A percentile compares a stretch with the other conserved stretches of the same genome.
Evolutionary conservation across 2,888 invertebrate species (phyloP).

Genomic region (Ypsolopha sequella): DNA sequence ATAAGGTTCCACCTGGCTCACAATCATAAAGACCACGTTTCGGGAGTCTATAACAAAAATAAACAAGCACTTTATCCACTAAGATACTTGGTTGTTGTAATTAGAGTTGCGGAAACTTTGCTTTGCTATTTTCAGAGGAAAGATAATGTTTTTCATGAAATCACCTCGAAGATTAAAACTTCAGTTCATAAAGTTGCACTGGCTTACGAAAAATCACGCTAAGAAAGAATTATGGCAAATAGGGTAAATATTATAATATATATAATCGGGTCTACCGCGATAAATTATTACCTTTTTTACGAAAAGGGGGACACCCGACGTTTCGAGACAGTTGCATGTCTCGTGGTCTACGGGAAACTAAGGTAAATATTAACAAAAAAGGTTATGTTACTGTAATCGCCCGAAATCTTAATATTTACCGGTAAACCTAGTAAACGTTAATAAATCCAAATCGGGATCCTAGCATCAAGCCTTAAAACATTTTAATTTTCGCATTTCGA

Average conservation of each 20-base stretch:
- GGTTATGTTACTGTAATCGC: too few species aligned
- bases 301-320: too few species aligned
- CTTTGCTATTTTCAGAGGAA: not conserved
- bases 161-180: not conserved
- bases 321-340: too few species aligned
- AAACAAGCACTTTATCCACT: conserved; percentile 7
- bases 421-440: too few species aligned
- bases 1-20: conserved; percentile 76
- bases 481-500: too few species aligned
- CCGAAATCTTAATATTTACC: too few species aligned
- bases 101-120: not conserved
- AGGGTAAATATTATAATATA: not conserved
- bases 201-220: not conserved
- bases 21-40: conserved; percentile 72
- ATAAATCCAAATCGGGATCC: too few species aligned
- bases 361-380: too few species aligned
- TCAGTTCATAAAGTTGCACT: not conserved
- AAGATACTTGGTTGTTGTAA: not conserved
- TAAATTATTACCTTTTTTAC: too few species aligned
- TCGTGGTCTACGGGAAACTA: too few species aligned
- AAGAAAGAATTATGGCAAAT: not conserved
- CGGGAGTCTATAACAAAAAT: conserved; percentile 64
- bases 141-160: not conserved
- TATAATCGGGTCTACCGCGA: too few species aligned
- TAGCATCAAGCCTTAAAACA: too few species aligned